Conservation (phyloP, 2,888 invertebrate species). For the Cecidostiba fungosa region DNA sequence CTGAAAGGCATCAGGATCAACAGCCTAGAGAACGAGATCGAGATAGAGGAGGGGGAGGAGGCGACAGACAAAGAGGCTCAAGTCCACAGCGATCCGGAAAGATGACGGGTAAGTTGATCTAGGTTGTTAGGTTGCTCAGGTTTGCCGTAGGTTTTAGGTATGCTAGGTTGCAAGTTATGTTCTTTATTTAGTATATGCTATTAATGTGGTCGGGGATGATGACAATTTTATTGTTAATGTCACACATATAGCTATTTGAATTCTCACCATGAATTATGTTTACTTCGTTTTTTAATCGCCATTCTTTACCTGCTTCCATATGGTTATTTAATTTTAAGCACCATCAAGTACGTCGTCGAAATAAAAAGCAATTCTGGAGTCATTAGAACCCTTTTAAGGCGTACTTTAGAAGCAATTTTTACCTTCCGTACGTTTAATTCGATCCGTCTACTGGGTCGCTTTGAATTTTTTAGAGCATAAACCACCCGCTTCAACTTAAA, state of each 20-base stretch:
- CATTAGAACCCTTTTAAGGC: neutral
- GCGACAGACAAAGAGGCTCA: conserved; percentile 71
- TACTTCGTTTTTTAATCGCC: neutral
- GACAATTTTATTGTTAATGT: too few relatives aligned
- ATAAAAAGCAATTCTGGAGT: neutral
- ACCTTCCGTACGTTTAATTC: neutral
- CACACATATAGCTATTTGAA: too few relatives aligned
- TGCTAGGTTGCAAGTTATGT: too few relatives aligned
- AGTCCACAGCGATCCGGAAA: conserved; percentile 75
- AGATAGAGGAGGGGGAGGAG: conserved; percentile 52
- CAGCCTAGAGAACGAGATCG: conserved; percentile 74
- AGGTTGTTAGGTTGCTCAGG: neutral
- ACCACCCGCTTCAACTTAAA: neutral
- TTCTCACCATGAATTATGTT: too few relatives aligned
- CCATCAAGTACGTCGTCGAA: neutral
- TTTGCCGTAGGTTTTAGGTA: too few relatives aligned
- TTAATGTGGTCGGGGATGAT: too few relatives aligned
- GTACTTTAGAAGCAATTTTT: neutral
- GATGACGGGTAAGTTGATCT: conserved; percentile 67
- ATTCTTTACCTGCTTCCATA: neutral
- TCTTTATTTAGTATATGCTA: too few relatives aligned
- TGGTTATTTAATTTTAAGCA: neutral
- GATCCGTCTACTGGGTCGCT: neutral
- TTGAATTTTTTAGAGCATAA: neutral
- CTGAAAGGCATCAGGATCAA: conserved; percentile 80